phyloP scores from a whole-genome alignment of 2,113 vertebrate species.

The Ctenomys sociabilis region DNA sequence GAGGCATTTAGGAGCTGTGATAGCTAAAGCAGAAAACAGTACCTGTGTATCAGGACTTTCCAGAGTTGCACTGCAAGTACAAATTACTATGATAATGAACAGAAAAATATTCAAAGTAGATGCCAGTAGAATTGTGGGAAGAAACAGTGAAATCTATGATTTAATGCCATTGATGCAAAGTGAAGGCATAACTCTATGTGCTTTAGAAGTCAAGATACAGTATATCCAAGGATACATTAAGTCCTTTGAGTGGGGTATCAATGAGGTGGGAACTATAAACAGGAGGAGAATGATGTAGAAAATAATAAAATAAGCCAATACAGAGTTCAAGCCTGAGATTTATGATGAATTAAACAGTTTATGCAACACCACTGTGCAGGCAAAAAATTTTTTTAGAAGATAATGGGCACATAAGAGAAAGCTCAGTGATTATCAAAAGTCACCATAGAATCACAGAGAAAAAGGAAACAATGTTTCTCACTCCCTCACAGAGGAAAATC shows the following conservation, averaged over 20 bases:
- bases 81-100: not conserved
- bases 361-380: not conserved
- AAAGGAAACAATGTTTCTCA: not conserved
- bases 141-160: not conserved
- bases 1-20: not conserved
- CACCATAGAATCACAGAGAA: not conserved
- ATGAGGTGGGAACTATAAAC: not conserved
- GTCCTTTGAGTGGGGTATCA: not conserved
- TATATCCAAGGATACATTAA: not conserved
- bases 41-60: not conserved
- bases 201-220: not conserved
- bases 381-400: not conserved
- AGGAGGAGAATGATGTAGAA: not conserved
- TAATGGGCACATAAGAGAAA: not conserved
- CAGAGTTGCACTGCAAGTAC: not conserved
- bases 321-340: not conserved
- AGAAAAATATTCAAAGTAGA: not conserved
- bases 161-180: not conserved
- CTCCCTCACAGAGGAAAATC: not conserved
- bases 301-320: conserved; percentile 8
- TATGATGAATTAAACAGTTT: not conserved
- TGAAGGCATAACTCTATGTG: not conserved
- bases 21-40: not conserved
- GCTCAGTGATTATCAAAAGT: not conserved
- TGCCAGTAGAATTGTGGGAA: not conserved